phyloP scores from a whole-genome alignment of 2,113 vertebrate genomes.

The Dipodomys ordii region DNA sequence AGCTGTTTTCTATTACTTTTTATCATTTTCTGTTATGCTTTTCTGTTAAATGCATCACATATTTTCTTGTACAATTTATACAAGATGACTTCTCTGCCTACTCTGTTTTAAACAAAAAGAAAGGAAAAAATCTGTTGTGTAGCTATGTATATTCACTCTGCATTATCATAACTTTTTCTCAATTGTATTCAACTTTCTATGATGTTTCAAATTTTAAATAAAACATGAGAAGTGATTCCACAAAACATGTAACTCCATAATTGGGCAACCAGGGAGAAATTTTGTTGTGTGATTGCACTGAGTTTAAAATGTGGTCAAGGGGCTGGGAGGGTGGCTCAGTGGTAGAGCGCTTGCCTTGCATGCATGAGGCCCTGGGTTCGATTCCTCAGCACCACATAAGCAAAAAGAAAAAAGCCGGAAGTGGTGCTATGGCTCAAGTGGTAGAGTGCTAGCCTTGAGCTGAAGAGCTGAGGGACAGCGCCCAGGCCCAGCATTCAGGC shows the following conservation, averaged over 20 bases:
- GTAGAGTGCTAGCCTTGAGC: too few relatives aligned
- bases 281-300: neutral
- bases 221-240: neutral
- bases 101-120: neutral
- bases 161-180: conserved; percentile 22
- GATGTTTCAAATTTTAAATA: conserved; percentile 48
- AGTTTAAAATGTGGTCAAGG: neutral
- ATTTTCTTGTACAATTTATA: neutral
- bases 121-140: neutral
- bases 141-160: conserved; percentile 4
- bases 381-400: too few relatives aligned
- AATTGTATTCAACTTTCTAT: conserved; percentile 19
- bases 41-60: neutral
- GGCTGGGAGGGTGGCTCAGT: too few relatives aligned
- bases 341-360: too few relatives aligned
- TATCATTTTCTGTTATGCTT: neutral
- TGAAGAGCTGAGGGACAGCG: too few relatives aligned
- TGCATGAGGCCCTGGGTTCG: too few relatives aligned
- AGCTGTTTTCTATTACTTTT: neutral
- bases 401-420: too few relatives aligned
- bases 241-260: neutral
- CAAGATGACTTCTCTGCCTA: conserved; percentile 7
- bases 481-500: too few relatives aligned
- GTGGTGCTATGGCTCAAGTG: too few relatives aligned
- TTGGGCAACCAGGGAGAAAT: neutral